Evolutionary conservation across 2,113 vertebrate genomes (phyloP).

Genomic region (Vulpes lagopus): DNA sequence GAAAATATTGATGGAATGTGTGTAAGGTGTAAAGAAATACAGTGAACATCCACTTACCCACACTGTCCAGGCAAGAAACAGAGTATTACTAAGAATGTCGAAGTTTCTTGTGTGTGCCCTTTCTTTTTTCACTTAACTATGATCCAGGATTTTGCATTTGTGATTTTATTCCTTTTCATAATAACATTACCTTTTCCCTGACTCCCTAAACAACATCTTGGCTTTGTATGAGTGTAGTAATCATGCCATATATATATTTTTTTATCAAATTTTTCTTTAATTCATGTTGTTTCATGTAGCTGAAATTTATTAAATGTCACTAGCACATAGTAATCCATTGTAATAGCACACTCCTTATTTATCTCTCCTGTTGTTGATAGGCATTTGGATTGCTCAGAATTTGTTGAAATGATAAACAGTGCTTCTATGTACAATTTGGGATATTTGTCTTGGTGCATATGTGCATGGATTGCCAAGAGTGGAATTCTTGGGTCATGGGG

Average conservation of each 20-base stretch:
- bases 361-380: neutral
- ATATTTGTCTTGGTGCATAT: constrained; percentile 16
- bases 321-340: neutral
- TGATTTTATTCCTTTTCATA: constrained; percentile 16
- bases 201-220: neutral
- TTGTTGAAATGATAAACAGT: neutral
- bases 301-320: neutral
- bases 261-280: neutral
- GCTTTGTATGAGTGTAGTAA: neutral
- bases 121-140: neutral
- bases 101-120: neutral
- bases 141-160: neutral
- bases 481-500: neutral
- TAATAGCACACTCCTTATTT: neutral
- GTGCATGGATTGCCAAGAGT: neutral
- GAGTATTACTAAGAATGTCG: neutral
- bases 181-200: constrained; percentile 9
- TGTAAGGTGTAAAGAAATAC: neutral
- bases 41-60: neutral
- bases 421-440: neutral
- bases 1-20: neutral
- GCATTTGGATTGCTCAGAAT: neutral
- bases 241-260: neutral
- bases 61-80: neutral
- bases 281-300: neutral